Percentiles rank a stretch among this genome's conserved stretches.
Evolutionary conservation across 2,888 invertebrate genomes (phyloP).

Genomic region (Chrysodeixis includens): DNA sequence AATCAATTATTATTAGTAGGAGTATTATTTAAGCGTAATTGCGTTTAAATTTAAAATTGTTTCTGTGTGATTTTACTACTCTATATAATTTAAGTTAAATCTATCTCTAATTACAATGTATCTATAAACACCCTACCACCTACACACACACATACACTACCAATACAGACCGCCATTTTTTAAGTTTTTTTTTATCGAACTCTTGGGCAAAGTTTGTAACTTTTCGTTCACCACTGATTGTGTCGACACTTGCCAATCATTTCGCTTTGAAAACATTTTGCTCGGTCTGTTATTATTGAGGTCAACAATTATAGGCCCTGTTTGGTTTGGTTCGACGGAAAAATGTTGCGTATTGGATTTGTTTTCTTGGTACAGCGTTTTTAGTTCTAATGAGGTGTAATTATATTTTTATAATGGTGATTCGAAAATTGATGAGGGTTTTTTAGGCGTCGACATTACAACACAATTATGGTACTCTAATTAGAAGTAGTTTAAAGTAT

Average conservation of each 20-base stretch:
- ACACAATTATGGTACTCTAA: no score
- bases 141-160: not conserved
- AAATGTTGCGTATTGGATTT: not conserved
- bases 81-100: no score
- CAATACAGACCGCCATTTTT: conserved; percentile 55
- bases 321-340: not conserved
- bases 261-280: conserved; percentile 37
- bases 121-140: conserved; percentile 33
- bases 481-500: no score
- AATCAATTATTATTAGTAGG: no score
- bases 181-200: conserved; percentile 54
- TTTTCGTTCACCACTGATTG: conserved; percentile 51
- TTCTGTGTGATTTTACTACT: no score
- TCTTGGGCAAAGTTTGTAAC: conserved; percentile 49
- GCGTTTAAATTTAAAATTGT: no score
- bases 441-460: no score
- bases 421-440: no score
- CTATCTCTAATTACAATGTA: conserved; percentile 24
- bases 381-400: not conserved
- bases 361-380: not conserved
- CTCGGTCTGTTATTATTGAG: conserved; percentile 8
- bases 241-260: conserved; percentile 47
- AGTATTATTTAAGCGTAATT: no score
- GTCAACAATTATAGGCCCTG: not conserved
- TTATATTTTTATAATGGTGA: not conserved